Percentiles rank a stretch among this genome's conserved stretches.
Evolutionary conservation across 2,113 vertebrate genomes (phyloP).

Genomic region (Tragelaphus strepsiceros): DNA sequence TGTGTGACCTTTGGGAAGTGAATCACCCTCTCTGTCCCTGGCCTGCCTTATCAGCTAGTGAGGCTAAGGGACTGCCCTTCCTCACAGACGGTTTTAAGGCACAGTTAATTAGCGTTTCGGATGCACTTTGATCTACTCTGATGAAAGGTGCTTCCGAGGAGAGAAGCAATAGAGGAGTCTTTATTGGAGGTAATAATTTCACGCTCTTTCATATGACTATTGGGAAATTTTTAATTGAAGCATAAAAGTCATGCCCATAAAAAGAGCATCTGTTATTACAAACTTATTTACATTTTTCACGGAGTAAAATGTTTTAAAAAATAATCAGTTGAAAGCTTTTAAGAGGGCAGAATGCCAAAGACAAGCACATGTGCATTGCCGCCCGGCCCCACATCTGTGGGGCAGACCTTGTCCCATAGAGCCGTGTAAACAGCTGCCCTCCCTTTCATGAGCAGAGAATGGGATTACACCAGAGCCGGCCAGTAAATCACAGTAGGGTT

Average conservation of each 20-base stretch:
- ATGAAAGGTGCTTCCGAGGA: conserved; percentile 72
- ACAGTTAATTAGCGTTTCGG: conserved; percentile 56
- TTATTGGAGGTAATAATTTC: conserved; percentile 73
- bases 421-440: conserved; percentile 77
- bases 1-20: conserved; percentile 19
- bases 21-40: conserved; percentile 11
- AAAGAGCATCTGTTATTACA: conserved; percentile 68
- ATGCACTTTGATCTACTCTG: conserved; percentile 69
- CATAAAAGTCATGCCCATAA: conserved; percentile 73
- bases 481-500: conserved; percentile 77
- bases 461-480: conserved; percentile 79
- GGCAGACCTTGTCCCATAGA: conserved; percentile 80
- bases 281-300: conserved; percentile 74
- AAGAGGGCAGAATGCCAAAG: conserved; percentile 75
- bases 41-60: conserved; percentile 8
- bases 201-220: conserved; percentile 64
- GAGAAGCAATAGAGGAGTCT: conserved; percentile 44
- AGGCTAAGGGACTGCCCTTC: background rate
- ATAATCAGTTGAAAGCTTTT: conserved; percentile 75
- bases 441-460: conserved; percentile 80
- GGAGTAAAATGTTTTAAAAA: conserved; percentile 72
- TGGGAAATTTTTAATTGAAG: conserved; percentile 69
- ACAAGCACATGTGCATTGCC: conserved; percentile 73
- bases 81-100: conserved; percentile 22
- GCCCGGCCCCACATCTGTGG: conserved; percentile 81